A percentile compares a stretch with the other conserved stretches of the same genome.
phyloP scores from a whole-genome alignment of 2,797 vertebrate genomes.

The Remorina albescens region DNA sequence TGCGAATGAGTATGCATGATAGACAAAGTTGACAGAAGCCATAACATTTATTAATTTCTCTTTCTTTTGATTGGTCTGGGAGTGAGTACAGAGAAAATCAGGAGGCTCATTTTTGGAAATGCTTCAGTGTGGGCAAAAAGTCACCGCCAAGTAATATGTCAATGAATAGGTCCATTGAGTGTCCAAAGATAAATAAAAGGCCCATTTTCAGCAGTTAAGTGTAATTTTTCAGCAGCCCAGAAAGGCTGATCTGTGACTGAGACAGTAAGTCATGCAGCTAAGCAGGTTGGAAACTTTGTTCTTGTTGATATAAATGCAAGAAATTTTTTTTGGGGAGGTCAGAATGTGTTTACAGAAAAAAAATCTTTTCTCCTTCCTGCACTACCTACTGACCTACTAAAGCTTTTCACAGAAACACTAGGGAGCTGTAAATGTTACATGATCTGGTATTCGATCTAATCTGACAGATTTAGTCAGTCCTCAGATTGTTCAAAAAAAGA shows the following conservation, averaged over 20 bases:
- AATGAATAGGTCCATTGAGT: conserved; percentile 79
- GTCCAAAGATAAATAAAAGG: conserved; percentile 76
- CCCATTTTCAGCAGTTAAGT: conserved; percentile 72
- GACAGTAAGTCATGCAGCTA: conserved; percentile 47
- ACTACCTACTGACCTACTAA: conserved; percentile 17
- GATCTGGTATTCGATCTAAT: not conserved
- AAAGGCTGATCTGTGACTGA: conserved; percentile 34
- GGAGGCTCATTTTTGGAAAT: conserved; percentile 35
- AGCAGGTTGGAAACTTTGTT: conserved; percentile 58
- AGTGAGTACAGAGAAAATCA: conserved; percentile 49
- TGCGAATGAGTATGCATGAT: no score
- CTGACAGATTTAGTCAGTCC: not conserved
- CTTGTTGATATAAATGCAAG: conserved; percentile 71
- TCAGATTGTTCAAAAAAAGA: conserved; percentile 7
- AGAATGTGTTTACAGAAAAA: conserved; percentile 34
- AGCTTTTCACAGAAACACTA: conserved; percentile 38
- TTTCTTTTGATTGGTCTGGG: conserved; percentile 49
- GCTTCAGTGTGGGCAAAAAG: conserved; percentile 44
- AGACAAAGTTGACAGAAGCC: conserved; percentile 29
- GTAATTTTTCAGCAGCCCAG: conserved; percentile 66
- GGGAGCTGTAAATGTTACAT: not conserved
- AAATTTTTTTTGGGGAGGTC: conserved; percentile 58
- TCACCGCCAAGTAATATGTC: conserved; percentile 69
- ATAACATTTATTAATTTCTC: conserved; percentile 42
- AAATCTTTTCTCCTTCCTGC: conserved; percentile 5